Conservation (phyloP, 2,888 invertebrate species). For the Leptopilina drosophilae region DNA sequence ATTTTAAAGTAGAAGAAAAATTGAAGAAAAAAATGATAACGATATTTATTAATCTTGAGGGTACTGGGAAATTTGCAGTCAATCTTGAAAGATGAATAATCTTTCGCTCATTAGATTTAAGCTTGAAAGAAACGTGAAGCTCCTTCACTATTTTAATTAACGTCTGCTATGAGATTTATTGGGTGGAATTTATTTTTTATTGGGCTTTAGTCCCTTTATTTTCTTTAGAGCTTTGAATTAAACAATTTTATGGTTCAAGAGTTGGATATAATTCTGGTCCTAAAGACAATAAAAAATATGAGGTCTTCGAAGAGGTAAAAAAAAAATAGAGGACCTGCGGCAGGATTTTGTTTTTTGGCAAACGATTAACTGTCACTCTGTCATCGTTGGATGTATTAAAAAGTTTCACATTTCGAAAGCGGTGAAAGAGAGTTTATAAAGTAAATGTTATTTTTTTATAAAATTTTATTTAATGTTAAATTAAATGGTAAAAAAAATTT, state of each 20-base stretch:
- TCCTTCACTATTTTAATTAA: conserved; percentile 2
- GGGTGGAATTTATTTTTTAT: not conserved
- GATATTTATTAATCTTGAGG: not conserved
- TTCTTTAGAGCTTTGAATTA: not conserved
- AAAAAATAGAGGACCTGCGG: not conserved
- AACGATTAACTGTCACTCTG: conserved; percentile 26
- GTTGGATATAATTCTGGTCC: too few relatives aligned
- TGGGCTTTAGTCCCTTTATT: not conserved
- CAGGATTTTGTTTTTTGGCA: conserved; percentile 2
- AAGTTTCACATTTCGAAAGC: conserved; percentile 23
- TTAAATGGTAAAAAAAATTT: not conserved
- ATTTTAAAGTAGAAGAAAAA: too few relatives aligned
- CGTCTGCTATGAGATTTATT: not conserved
- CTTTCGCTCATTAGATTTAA: not conserved
- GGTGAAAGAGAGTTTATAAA: not conserved
- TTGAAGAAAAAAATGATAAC: too few relatives aligned
- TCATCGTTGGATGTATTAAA: conserved; percentile 20
- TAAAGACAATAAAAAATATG: too few relatives aligned
- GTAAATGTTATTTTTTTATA: not conserved
- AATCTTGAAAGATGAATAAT: not conserved
- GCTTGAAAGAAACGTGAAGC: conserved; percentile 3
- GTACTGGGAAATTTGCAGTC: not conserved
- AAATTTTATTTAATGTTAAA: not conserved
- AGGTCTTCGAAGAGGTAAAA: not conserved
- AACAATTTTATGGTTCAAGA: not conserved